Conservation (phyloP, 2,797 vertebrate genomes). For the Ciconia nigra region DNA sequence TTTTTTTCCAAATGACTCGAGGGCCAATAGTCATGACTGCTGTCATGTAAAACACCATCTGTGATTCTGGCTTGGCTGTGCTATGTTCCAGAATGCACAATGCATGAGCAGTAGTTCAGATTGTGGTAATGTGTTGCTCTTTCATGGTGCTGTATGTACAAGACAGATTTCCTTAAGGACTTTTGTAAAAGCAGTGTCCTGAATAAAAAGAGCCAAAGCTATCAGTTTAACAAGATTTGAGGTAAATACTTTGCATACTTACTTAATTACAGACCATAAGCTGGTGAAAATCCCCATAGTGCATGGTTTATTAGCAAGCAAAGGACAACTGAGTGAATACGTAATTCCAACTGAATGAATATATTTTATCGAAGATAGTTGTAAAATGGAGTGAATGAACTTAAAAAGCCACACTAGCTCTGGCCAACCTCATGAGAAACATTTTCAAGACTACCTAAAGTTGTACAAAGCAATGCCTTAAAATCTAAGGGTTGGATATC, state of each 20-base stretch:
- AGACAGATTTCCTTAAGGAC: neutral
- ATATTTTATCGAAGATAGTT: neutral
- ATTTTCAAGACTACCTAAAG: neutral
- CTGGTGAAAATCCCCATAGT: neutral
- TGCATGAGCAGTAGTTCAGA: slow-evolving; percentile 20
- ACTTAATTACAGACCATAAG: neutral
- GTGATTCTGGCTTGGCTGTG: slow-evolving; percentile 48
- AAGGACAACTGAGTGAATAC: neutral
- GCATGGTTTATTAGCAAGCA: neutral
- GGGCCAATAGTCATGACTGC: slow-evolving; percentile 26
- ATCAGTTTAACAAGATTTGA: neutral
- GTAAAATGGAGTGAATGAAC: neutral
- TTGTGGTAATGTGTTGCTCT: neutral
- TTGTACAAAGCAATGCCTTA: neutral
- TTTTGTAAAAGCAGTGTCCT: neutral
- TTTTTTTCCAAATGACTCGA: slow-evolving; percentile 14
- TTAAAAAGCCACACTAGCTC: neutral
- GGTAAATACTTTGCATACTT: neutral
- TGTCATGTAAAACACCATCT: slow-evolving; percentile 63
- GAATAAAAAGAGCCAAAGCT: neutral
- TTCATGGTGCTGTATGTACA: neutral
- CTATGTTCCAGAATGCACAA: slow-evolving; percentile 15
- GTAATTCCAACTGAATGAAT: neutral
- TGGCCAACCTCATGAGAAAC: neutral
- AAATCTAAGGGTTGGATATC: neutral